Evolutionary conservation across 1,140 invertebrate species (phyloP).

Genomic region (Lepidurus packardi): DNA sequence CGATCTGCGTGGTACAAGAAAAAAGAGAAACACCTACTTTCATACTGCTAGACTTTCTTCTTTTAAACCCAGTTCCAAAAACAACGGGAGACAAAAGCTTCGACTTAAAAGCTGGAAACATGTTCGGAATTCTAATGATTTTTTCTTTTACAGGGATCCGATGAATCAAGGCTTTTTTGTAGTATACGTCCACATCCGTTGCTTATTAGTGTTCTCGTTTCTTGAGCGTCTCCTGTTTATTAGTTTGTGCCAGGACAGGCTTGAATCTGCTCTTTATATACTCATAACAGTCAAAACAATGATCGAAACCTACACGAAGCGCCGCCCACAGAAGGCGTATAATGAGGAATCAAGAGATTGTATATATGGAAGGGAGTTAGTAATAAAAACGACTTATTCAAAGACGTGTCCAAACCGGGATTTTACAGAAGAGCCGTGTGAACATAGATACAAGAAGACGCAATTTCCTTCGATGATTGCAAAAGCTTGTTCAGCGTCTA

Average conservation of each 20-base stretch:
- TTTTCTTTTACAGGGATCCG: too few relatives aligned
- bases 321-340: neutral
- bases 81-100: too few relatives aligned
- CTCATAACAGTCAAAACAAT: neutral
- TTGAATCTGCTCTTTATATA: neutral
- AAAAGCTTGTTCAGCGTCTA: slow-evolving; percentile 13
- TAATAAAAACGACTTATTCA: neutral
- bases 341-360: slow-evolving; percentile 4
- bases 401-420: neutral
- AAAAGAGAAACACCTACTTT: neutral
- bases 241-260: neutral
- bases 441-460: slow-evolving; percentile 8
- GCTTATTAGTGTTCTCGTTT: neutral
- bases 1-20: neutral
- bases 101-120: too few relatives aligned
- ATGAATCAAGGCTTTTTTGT: neutral
- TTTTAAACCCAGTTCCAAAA: too few relatives aligned
- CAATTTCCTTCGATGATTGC: neutral
- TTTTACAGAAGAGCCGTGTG: neutral
- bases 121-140: too few relatives aligned
- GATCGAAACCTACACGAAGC: neutral
- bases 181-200: neutral
- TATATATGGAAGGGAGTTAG: neutral
- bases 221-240: neutral
- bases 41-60: neutral